Evolutionary conservation across 2,888 invertebrate genomes (phyloP).

Genomic region (Polyploca ridens): DNA sequence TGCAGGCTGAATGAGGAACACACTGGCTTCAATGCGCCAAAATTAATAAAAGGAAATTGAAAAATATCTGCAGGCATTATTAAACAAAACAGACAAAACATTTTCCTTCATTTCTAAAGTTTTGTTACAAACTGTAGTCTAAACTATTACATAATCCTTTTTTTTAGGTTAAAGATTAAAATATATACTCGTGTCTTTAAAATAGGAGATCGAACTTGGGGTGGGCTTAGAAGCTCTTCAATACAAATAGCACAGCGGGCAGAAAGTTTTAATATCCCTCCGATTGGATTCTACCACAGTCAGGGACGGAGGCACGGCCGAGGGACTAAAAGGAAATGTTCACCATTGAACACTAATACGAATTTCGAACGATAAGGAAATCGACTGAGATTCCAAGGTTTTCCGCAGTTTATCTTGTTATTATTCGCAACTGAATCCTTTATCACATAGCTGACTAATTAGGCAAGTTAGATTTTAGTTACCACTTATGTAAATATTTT

Average conservation of each 20-base stretch:
- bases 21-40: conserved; percentile 63
- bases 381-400: conserved; percentile 52
- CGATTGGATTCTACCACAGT: conserved; percentile 78
- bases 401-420: conserved; percentile 32
- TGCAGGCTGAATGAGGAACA: conserved; percentile 73
- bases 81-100: background rate
- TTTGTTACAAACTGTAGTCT: background rate
- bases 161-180: conserved; percentile 39
- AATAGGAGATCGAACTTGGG: conserved; percentile 53
- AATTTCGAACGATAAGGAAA: conserved; percentile 69
- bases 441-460: too few species aligned
- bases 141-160: background rate
- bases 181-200: conserved; percentile 59
- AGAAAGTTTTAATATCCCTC: conserved; percentile 83
- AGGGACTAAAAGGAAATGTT: conserved; percentile 63
- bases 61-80: conserved; percentile 14
- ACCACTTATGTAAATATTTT: too few species aligned
- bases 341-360: conserved; percentile 70
- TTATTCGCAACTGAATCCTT: too few species aligned
- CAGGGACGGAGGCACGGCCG: conserved; percentile 59
- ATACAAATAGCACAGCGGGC: conserved; percentile 67
- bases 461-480: too few species aligned
- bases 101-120: background rate
- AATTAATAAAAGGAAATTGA: conserved; percentile 47
- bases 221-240: conserved; percentile 49